Conservation (phyloP, 2,888 invertebrate genomes). For the Trichogramma dendrolimi region DNA sequence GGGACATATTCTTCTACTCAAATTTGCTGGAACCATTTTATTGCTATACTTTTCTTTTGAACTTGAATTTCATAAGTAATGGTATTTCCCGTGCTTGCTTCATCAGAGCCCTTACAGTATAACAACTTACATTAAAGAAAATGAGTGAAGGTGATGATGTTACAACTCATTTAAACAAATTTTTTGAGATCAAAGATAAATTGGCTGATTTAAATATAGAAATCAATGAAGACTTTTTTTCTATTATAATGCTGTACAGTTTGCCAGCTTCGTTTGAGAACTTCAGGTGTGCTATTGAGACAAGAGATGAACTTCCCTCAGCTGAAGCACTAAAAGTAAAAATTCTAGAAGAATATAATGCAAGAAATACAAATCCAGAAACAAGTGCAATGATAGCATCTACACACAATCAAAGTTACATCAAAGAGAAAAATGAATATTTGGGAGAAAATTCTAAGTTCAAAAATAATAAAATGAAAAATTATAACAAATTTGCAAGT, state of each 20-base stretch:
- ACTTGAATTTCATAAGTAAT: too few species aligned
- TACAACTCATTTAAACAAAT: slow-evolving; percentile 2
- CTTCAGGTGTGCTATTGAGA: slow-evolving; percentile 10
- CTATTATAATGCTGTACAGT: slow-evolving; percentile 8
- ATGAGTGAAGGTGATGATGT: slow-evolving; percentile 14
- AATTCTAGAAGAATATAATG: slow-evolving; percentile 8
- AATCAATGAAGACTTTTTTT: slow-evolving; percentile 6
- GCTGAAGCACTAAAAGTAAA: slow-evolving; percentile 4
- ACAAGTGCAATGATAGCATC: slow-evolving; percentile 1
- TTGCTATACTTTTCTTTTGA: too few species aligned
- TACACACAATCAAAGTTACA: neutral
- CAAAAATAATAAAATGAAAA: neutral
- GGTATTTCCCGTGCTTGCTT: too few species aligned
- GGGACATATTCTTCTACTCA: too few species aligned
- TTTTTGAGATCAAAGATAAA: slow-evolving; percentile 10
- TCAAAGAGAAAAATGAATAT: neutral
- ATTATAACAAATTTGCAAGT: neutral
- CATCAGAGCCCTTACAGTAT: too few species aligned
- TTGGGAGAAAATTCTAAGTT: neutral
- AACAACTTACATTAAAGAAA: slow-evolving; percentile 5
- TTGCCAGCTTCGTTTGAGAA: slow-evolving; percentile 7
- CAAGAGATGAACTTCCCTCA: neutral
- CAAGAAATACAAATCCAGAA: slow-evolving; percentile 1
- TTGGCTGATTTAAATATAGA: neutral
- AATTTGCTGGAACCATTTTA: too few species aligned